phyloP scores from a whole-genome alignment of 2,113 vertebrate genomes.

The Odontesthes bonariensis region DNA sequence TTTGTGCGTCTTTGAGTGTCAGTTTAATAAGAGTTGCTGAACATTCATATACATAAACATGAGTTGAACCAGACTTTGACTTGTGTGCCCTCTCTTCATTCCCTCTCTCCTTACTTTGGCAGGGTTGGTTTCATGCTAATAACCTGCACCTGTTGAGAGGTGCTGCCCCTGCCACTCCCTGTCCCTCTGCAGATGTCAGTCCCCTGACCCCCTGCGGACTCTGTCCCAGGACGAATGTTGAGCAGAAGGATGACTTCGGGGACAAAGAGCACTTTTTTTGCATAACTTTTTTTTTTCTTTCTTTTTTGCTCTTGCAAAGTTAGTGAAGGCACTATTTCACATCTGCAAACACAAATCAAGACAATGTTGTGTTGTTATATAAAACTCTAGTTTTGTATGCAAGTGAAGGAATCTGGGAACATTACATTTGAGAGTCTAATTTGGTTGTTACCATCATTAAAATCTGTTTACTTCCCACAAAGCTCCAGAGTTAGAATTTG shows the following conservation, averaged over 20 bases:
- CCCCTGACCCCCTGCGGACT: slow-evolving; percentile 59
- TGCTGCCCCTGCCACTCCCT: slow-evolving; percentile 65
- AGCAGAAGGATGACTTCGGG: slow-evolving; percentile 40
- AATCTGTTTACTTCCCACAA: slow-evolving; percentile 45
- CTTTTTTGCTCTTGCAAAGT: background rate
- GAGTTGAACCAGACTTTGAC: slow-evolving; percentile 60
- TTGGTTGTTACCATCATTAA: slow-evolving; percentile 47
- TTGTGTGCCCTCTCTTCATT: slow-evolving; percentile 46
- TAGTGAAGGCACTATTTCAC: background rate
- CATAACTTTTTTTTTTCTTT: slow-evolving; percentile 25
- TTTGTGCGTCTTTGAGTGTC: slow-evolving; percentile 48
- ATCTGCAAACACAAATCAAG: background rate
- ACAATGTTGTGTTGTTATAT: background rate
- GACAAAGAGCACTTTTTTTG: slow-evolving; percentile 30
- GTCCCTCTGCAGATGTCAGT: slow-evolving; percentile 60
- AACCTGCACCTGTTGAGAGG: slow-evolving; percentile 69
- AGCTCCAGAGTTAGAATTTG: slow-evolving; percentile 25
- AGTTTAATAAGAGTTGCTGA: slow-evolving; percentile 32
- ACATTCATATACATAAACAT: slow-evolving; percentile 73
- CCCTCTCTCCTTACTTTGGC: slow-evolving; percentile 32
- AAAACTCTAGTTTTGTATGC: slow-evolving; percentile 1
- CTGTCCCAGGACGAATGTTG: slow-evolving; percentile 44
- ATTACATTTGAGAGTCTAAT: slow-evolving; percentile 47
- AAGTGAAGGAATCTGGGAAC: background rate
- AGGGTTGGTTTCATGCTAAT: slow-evolving; percentile 63